Conservation (phyloP, 30 jellyfish, hydroid and myxozoan genomes). For the Cassiopea xamachana region DNA sequence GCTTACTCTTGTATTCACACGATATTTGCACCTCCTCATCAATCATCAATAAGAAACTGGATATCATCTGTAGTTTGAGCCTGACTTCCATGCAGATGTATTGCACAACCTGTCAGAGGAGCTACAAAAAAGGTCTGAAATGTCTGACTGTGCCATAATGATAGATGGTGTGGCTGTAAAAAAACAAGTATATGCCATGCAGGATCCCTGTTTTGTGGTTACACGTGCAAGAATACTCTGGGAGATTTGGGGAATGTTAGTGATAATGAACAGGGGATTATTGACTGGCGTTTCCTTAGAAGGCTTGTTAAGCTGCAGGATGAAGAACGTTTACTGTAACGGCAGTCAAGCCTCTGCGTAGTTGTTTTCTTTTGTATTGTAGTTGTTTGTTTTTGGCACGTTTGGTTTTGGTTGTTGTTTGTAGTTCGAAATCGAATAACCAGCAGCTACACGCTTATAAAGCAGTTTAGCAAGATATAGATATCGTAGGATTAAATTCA, state of each 20-base stretch:
- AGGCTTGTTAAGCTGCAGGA: too few species aligned
- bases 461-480: too few species aligned
- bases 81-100: background rate
- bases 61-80: background rate
- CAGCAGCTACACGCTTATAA: too few species aligned
- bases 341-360: too few species aligned
- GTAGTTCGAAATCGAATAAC: too few species aligned
- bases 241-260: background rate
- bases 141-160: slow-evolving; percentile 12
- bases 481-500: too few species aligned
- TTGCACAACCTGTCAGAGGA: background rate
- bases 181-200: background rate
- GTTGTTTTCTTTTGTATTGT: too few species aligned
- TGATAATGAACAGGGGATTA: background rate
- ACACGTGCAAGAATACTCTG: background rate
- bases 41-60: slow-evolving; percentile 23
- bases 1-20: background rate
- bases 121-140: background rate
- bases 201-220: background rate
- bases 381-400: too few species aligned
- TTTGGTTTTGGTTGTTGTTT: too few species aligned
- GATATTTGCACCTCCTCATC: slow-evolving; percentile 4
- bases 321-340: too few species aligned
- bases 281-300: too few species aligned
- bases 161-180: background rate